Percentiles rank a stretch among this genome's conserved stretches.
phyloP scores from a whole-genome alignment of 2,113 vertebrate species.

The Dolichallabes microphthalmus region DNA sequence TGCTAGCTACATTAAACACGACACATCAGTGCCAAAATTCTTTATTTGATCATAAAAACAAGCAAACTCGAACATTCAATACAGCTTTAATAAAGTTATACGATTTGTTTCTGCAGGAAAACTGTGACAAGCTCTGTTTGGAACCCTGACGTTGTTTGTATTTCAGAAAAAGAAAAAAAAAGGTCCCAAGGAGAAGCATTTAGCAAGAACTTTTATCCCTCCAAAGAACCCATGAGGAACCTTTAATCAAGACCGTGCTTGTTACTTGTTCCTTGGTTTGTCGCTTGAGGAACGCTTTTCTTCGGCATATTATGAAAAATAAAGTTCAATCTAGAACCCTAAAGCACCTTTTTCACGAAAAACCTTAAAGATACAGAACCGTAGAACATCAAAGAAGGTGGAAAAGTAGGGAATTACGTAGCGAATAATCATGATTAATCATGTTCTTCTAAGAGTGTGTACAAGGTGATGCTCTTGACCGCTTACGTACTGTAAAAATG shows the following conservation, averaged over 20 bases:
- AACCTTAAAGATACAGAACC: too few species aligned
- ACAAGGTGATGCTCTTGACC: too few species aligned
- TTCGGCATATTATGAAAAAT: not conserved
- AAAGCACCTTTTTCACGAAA: too few species aligned
- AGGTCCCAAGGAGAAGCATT: not conserved
- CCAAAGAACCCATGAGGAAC: not conserved
- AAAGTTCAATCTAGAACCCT: not conserved
- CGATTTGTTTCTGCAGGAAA: not conserved
- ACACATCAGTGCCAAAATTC: not conserved
- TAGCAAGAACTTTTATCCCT: not conserved
- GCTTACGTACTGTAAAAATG: too few species aligned
- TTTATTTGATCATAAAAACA: not conserved
- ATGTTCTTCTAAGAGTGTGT: too few species aligned
- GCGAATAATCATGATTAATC: too few species aligned
- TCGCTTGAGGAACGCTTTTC: not conserved
- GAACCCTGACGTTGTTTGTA: not conserved
- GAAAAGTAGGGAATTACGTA: too few species aligned
- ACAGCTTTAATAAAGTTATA: not conserved
- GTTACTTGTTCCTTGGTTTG: not conserved
- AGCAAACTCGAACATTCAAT: not conserved
- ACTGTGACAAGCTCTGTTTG: not conserved
- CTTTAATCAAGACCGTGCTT: too few species aligned
- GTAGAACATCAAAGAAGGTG: too few species aligned
- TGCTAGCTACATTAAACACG: not conserved
- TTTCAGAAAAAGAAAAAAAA: not conserved